phyloP scores from a whole-genome alignment of 2,888 invertebrate species.

The Dyspetes luteomarginatus region DNA sequence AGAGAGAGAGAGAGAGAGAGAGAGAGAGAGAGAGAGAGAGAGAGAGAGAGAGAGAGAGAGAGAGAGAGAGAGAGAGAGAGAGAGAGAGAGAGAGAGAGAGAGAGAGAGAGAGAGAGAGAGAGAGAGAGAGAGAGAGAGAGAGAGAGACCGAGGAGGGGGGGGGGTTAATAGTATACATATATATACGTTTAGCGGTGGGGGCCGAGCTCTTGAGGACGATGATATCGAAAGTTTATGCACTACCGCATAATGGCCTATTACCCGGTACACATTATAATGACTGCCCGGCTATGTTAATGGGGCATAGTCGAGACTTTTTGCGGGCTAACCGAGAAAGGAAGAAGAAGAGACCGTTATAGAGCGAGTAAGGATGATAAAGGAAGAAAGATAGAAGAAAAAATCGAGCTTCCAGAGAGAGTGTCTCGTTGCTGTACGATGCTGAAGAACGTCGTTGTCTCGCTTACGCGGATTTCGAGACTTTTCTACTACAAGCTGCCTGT shows the following conservation, averaged over 20 bases:
- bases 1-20: no score
- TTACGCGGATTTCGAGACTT: constrained; percentile 2
- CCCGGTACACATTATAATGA: constrained; percentile 76
- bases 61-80: no score
- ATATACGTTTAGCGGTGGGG: constrained; percentile 21
- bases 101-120: no score
- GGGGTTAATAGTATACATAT: not conserved
- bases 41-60: no score
- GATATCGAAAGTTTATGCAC: constrained; percentile 76
- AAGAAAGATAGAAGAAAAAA: constrained; percentile 51
- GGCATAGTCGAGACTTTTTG: constrained; percentile 72
- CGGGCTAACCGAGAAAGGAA: constrained; percentile 39
- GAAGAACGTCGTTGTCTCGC: constrained; percentile 24
- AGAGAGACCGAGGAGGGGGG: not conserved
- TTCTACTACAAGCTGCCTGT: constrained; percentile 19
- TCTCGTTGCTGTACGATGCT: no score
- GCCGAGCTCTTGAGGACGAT: constrained; percentile 61
- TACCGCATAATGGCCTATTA: constrained; percentile 76
- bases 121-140: no score
- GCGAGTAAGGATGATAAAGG: constrained; percentile 36
- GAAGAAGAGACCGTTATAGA: constrained; percentile 62
- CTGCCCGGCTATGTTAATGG: constrained; percentile 76
- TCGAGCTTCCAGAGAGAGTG: no score
- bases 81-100: no score
- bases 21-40: no score